Evolutionary conservation across 2,888 invertebrate species (phyloP), one percentile per base, ranked within the genome.

Genomic region (Caenorhabditis sp.): DNA sequence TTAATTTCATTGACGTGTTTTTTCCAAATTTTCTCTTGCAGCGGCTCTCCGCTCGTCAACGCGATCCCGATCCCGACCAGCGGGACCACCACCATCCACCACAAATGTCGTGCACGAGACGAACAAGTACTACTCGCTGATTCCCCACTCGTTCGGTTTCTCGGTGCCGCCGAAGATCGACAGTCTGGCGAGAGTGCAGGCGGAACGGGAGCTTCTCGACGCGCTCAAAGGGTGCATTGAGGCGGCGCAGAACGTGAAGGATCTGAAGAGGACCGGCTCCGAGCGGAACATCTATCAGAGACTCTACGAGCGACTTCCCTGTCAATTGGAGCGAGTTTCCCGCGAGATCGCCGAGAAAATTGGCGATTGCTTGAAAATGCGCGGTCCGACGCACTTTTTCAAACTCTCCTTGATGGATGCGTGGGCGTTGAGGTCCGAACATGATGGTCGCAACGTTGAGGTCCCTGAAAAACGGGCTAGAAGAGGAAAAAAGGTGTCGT

Each of bases 111-210:
- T 41, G 13, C 59, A 59, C 26, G 45, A 68, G 20, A 72, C 50
- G 45, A 78, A 78, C 46, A 59, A 66, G 37, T 78, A 72, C 56
- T 78, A 78, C 50, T 73, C 72, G 6, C 39, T 72, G 7, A 78
- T 78, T 22, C 78, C 78, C 3, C 78, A 78, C 24, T 62, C 62
- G 1, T 78, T 78, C 26, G 72, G 77, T 2, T 66, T 77, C 62
- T 20, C 32, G 2, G 56, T 78, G 7, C 78, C 78, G 0, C 78
- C 78, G 11, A 66, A 45, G 56, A 73, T 78, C 37, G 63, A 78
- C 24, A 46, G 56, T 15, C 15, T 72, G 13, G 50, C 46, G 0
- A 50, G 58, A 30, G 53, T 78, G 0, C 39, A 68, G 8, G 43
- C 61, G 0, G 78, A 78, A 30, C 9, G 56, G 30, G 72, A 78